These are phyloP conservation scores for Cossypha polioptera DNA, from an alignment of 2,797 vertebrate species.

Conservation along the genomic window DNA sequence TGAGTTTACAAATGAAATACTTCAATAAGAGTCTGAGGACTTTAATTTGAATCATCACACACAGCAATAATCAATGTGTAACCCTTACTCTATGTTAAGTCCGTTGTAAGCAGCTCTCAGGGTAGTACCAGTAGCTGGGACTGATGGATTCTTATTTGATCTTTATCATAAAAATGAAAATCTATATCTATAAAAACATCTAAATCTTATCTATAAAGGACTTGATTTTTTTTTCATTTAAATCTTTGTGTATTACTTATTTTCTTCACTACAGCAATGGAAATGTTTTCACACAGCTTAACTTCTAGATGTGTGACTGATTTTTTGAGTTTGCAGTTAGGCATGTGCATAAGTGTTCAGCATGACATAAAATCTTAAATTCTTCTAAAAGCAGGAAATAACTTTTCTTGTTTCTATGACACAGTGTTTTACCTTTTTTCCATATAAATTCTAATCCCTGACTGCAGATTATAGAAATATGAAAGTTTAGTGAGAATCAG, in stretches of 20 bases:
- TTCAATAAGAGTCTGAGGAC: background rate
- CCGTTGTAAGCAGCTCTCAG: background rate
- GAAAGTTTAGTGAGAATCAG: background rate
- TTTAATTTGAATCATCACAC: background rate
- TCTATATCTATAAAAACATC: background rate
- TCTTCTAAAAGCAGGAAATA: background rate
- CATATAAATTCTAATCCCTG: background rate
- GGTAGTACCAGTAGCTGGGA: background rate
- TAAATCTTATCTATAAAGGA: background rate
- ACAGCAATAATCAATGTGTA: background rate
- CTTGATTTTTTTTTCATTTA: background rate
- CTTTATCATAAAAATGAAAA: background rate
- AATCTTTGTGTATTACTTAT: background rate
- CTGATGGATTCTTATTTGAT: background rate
- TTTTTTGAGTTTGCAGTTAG: background rate
- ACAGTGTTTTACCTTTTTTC: background rate
- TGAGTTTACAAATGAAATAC: background rate
- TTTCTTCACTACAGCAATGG: background rate
- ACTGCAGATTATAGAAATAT: background rate
- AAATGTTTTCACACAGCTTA: background rate
- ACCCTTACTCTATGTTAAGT: background rate
- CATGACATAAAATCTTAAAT: background rate
- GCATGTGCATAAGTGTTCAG: background rate
- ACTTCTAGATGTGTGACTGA: background rate
- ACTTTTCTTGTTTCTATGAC: background rate